Percentiles rank a stretch among this genome's conserved stretches.
phyloP scores from a whole-genome alignment of 1,140 invertebrate species.

The Protaetia brevitarsis region DNA sequence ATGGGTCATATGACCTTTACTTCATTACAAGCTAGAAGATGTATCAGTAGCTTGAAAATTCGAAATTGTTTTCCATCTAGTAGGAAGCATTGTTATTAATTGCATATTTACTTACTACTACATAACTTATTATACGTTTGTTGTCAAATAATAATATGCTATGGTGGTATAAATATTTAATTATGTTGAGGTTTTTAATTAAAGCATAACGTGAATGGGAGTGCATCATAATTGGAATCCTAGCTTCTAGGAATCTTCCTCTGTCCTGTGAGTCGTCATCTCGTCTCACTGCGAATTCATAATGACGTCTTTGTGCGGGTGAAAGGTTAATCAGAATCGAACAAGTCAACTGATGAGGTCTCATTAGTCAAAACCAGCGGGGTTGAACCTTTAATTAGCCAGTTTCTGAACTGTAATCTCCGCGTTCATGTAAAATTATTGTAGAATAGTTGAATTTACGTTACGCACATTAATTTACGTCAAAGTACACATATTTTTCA shows the following conservation, averaged over 20 bases:
- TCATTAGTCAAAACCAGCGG: constrained; percentile 26
- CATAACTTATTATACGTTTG: too few species aligned
- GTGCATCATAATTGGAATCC: too few species aligned
- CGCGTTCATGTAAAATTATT: constrained; percentile 46
- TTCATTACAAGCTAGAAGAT: too few species aligned
- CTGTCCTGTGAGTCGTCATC: background rate
- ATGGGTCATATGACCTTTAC: too few species aligned
- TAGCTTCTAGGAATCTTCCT: background rate
- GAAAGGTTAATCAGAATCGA: constrained; percentile 38
- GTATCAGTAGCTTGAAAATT: too few species aligned
- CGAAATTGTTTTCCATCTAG: too few species aligned
- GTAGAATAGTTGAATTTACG: constrained; percentile 49
- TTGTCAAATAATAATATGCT: too few species aligned
- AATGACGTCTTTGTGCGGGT: constrained; percentile 23
- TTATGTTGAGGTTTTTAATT: too few species aligned
- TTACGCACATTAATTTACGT: constrained; percentile 50
- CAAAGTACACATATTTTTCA: constrained; percentile 50
- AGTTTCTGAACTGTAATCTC: constrained; percentile 38
- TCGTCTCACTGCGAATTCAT: constrained; percentile 5
- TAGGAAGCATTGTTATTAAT: too few species aligned
- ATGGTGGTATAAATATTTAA: too few species aligned
- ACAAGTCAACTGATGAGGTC: constrained; percentile 43
- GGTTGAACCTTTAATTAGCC: constrained; percentile 40
- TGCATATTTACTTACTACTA: too few species aligned
- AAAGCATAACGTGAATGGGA: too few species aligned